Evolutionary conservation across 2,888 invertebrate genomes (phyloP).

Genomic region (Andricus quercusramuli): DNA sequence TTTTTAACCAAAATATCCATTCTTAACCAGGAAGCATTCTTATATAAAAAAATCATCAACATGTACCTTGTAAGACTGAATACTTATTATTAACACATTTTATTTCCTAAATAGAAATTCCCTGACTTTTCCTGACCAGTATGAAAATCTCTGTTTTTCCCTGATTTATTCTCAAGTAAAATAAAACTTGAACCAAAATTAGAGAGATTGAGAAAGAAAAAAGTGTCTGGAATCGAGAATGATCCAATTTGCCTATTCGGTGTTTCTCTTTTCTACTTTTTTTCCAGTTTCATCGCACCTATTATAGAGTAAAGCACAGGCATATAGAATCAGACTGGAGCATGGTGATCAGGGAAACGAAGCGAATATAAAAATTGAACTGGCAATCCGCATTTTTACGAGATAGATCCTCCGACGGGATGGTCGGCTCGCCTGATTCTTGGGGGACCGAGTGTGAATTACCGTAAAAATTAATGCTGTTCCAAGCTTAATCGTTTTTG

Average conservation of each 20-base stretch:
- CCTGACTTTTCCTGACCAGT: too few species aligned
- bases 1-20: too few species aligned
- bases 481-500: constrained; percentile 23
- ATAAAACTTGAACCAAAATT: not conserved
- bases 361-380: constrained; percentile 7
- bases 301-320: not conserved
- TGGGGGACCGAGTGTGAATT: not conserved
- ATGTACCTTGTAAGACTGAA: too few species aligned
- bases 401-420: not conserved
- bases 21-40: too few species aligned
- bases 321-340: not conserved
- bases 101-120: too few species aligned
- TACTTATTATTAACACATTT: too few species aligned
- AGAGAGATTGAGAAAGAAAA: not conserved
- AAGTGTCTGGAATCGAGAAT: not conserved
- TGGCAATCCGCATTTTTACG: constrained; percentile 17
- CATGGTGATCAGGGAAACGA: not conserved
- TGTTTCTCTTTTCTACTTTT: not conserved
- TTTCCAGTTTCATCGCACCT: not conserved
- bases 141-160: too few species aligned
- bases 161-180: not conserved
- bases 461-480: constrained; percentile 36
- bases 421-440: not conserved
- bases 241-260: not conserved
- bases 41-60: too few species aligned